Evolutionary conservation across 2,888 invertebrate species (phyloP), one percentile per base, ranked within the genome.

Genomic region (Hipparchia sbordonii): DNA sequence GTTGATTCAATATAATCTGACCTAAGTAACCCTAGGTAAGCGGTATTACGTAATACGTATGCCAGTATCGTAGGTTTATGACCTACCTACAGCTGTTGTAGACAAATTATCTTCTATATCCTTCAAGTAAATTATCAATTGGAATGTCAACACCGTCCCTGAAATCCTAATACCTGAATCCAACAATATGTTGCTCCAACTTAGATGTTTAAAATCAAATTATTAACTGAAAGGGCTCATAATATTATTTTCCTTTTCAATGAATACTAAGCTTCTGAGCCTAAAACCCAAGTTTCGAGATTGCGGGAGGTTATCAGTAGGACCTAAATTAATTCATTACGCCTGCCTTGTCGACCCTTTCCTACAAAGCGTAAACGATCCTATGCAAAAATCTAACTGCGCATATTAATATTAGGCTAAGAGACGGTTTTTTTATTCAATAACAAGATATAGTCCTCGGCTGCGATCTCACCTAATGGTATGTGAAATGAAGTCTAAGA

Each of bases 241-340:
- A 57, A 65, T 60, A 57, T 56, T 69, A 46, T 72, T 61, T 78
- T 74, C 81, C 68, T 78, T 81, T 86, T 84, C 77, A 85, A 82
- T 76, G 54, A 73, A 70, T 73, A 73, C 74, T 81, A 81, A 78
- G 78, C 82, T 80, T 76, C 71, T 77, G 83, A 76, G 76, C 79
- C 79, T 82, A 83, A 79, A 77, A 80, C 81, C 79, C 80, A 79
- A 78, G 78, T 76, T 77, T 82, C 82, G 86, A 89, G 87, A 89
- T 89, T 89, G 87, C 81, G 82, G 87, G 85, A 89, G 90, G 91
- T 91, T 91, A 92, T 91, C 91, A 90, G 86, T 82, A 80, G 86
- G 83, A 85, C 87, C 89, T 91, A 92, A 92, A 91, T 92, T 91
- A 92, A 92, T 92, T 92, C 90, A 92, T 92, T 91, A 90, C 84